Evolutionary conservation across 1,140 invertebrate genomes (phyloP).

Genomic region (Microplitis mediator): DNA sequence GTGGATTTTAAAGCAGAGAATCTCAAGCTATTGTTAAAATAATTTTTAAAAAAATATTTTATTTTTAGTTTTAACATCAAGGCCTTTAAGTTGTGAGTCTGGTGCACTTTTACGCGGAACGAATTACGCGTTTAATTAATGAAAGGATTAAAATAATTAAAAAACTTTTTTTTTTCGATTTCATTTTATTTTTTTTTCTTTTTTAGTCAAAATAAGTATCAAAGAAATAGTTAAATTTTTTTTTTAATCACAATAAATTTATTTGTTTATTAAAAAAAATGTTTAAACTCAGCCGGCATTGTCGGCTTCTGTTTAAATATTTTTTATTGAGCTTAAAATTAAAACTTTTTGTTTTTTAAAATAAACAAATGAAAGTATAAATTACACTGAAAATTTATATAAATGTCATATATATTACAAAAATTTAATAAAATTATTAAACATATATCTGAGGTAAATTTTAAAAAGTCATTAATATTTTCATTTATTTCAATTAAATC

Average conservation of each 20-base stretch:
- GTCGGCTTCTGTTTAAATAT: not conserved
- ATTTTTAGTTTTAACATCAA: not conserved
- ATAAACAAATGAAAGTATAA: no score
- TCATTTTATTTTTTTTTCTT: not conserved
- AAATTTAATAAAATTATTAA: no score
- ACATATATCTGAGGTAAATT: no score
- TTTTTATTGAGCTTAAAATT: not conserved
- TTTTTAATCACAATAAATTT: not conserved
- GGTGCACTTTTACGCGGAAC: not conserved
- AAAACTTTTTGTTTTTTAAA: no score
- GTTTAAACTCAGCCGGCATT: conserved; percentile 1
- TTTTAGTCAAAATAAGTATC: no score
- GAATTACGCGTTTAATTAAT: not conserved
- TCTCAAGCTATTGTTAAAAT: not conserved
- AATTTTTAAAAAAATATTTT: not conserved
- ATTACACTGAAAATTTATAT: no score
- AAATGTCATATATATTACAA: no score
- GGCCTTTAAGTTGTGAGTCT: not conserved
- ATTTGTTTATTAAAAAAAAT: not conserved
- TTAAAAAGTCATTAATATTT: no score
- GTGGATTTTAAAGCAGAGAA: not conserved
- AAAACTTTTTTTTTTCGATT: not conserved
- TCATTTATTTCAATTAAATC: no score
- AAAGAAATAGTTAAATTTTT: no score
- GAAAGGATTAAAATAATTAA: no score